Conservation (phyloP, 2,888 invertebrate species). For the Colletes collaris region DNA sequence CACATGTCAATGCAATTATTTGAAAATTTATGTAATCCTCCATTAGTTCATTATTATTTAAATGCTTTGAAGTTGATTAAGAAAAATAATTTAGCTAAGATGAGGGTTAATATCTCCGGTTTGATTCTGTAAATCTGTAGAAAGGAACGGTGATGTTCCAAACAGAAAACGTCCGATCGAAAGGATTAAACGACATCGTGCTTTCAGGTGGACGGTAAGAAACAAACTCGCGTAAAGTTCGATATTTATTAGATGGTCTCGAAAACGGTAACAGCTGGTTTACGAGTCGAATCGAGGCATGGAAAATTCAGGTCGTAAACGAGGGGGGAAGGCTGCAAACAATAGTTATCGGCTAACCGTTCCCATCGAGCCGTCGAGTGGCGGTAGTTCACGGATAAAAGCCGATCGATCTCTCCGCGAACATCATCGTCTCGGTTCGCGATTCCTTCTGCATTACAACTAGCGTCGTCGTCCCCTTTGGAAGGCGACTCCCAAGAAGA, state of each 20-base stretch:
- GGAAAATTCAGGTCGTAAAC: conserved; percentile 48
- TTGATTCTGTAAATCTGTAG: too few species aligned
- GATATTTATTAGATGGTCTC: conserved; percentile 33
- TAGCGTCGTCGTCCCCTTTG: neutral
- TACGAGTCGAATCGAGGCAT: conserved; percentile 33
- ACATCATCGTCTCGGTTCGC: conserved; percentile 16
- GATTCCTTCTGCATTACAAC: conserved; percentile 6
- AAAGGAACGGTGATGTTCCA: neutral
- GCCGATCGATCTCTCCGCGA: conserved; percentile 41
- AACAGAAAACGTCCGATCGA: too few species aligned
- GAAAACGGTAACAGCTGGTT: conserved; percentile 21
- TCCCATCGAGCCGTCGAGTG: conserved; percentile 10
- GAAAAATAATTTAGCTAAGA: too few species aligned
- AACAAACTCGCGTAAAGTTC: neutral
- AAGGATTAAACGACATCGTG: too few species aligned
- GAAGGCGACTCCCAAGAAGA: neutral
- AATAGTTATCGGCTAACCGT: conserved; percentile 54
- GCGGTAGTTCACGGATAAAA: conserved; percentile 25
- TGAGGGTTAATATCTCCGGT: too few species aligned
- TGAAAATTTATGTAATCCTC: too few species aligned
- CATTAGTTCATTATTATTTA: too few species aligned
- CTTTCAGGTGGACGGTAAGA: neutral
- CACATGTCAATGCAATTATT: too few species aligned
- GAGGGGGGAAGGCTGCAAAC: conserved; percentile 37
- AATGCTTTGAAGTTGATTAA: too few species aligned